phyloP scores from a whole-genome alignment of 2,113 vertebrate species.

The Formicarius rufipectus region DNA sequence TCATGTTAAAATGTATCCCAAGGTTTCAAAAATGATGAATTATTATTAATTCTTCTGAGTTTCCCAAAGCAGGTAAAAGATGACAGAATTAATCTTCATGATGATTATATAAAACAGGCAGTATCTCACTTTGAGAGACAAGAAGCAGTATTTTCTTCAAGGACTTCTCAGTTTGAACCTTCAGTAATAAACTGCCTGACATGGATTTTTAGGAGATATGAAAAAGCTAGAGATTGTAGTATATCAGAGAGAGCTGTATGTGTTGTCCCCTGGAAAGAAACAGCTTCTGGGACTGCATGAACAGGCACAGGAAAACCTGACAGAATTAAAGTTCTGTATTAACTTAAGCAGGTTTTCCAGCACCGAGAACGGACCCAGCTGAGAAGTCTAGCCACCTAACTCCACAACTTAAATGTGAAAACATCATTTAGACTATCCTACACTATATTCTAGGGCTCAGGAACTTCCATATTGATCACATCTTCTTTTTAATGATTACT shows the following conservation, averaged over 20 bases:
- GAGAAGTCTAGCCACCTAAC: neutral
- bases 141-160: neutral
- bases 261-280: neutral
- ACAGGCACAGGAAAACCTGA: neutral
- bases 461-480: neutral
- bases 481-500: neutral
- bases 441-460: neutral
- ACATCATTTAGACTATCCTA: neutral
- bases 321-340: neutral
- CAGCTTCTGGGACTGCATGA: neutral
- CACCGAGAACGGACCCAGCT: neutral
- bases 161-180: neutral
- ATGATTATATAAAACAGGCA: neutral
- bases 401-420: neutral
- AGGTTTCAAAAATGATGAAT: slow-evolving; percentile 16
- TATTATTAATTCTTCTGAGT: slow-evolving; percentile 11
- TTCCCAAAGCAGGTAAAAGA: neutral
- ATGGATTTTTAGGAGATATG: neutral
- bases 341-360: neutral
- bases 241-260: neutral
- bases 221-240: neutral
- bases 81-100: neutral
- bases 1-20: slow-evolving; percentile 6
- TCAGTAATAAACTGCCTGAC: neutral
- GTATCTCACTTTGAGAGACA: neutral